Percentiles rank a stretch among this genome's conserved stretches.
Conservation (phyloP, 2,888 invertebrate genomes). For the Leucania comma region DNA sequence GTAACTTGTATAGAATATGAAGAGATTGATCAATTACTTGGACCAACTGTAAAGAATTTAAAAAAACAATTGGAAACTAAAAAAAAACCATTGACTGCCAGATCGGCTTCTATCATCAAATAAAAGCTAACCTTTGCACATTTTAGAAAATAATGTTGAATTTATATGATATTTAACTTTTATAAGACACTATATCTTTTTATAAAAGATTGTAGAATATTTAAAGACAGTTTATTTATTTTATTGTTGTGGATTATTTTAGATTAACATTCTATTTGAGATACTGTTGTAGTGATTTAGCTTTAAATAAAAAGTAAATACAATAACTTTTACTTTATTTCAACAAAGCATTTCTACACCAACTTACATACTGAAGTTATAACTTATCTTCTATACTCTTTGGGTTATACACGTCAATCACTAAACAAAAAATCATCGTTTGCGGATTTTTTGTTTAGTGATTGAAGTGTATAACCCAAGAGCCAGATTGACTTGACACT, state of each 20-base stretch:
- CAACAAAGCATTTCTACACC: too few species aligned
- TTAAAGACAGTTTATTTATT: background rate
- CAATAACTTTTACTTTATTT: background rate
- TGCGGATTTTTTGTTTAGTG: too few species aligned
- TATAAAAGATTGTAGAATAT: background rate
- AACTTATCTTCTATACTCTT: too few species aligned
- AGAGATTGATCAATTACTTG: conserved; percentile 67
- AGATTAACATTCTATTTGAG: background rate
- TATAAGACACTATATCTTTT: background rate
- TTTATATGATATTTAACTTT: background rate
- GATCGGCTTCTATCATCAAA: background rate
- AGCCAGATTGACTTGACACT: too few species aligned
- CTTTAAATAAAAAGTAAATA: conserved; percentile 38
- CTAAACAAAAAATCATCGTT: too few species aligned
- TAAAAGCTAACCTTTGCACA: too few species aligned
- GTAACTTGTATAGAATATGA: conserved; percentile 69
- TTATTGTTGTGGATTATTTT: background rate
- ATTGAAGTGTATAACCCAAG: too few species aligned
- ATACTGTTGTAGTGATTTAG: background rate
- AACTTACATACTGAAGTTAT: too few species aligned
- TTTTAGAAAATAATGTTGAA: conserved; percentile 49
- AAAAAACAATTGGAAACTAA: background rate
- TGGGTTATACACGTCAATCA: too few species aligned
- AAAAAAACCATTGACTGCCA: background rate
- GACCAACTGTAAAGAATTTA: background rate